A percentile compares a stretch with the other conserved stretches of the same genome.
Conservation (phyloP, 1,140 invertebrate genomes). For the Trinorchestia longiramus region DNA sequence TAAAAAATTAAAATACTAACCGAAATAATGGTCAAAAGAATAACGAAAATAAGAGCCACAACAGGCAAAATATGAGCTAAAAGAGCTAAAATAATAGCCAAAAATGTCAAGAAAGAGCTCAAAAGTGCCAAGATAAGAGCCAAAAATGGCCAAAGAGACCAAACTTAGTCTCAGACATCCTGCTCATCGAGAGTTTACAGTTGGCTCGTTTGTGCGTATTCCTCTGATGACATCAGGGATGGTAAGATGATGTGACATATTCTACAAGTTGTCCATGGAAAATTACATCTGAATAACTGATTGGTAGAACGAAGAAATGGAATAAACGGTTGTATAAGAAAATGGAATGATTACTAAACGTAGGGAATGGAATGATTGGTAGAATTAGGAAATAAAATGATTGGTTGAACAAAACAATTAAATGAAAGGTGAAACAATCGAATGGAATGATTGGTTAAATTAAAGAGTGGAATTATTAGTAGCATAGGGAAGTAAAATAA, state of each 20-base stretch:
- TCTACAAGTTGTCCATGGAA: too few relatives aligned
- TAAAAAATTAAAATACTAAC: not conserved
- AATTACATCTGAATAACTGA: too few relatives aligned
- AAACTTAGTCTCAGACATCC: not conserved
- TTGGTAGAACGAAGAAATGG: too few relatives aligned
- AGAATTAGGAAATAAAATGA: too few relatives aligned
- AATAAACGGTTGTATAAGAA: too few relatives aligned
- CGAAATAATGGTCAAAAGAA: not conserved
- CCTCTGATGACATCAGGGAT: too few relatives aligned
- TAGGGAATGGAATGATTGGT: too few relatives aligned
- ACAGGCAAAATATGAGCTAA: not conserved
- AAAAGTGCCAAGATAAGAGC: not conserved
- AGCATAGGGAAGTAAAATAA: not conserved
- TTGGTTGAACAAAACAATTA: too few relatives aligned
- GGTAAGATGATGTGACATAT: too few relatives aligned
- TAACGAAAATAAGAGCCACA: not conserved
- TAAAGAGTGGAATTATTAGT: not conserved
- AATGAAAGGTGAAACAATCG: too few relatives aligned
- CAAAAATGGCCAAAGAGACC: not conserved
- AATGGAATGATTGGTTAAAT: not conserved
- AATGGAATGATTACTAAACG: too few relatives aligned
- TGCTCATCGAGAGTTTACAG: not conserved
- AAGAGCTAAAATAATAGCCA: not conserved
- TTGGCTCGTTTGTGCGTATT: not conserved
- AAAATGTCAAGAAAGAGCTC: not conserved